A percentile compares a stretch with the other conserved stretches of the same genome.
Conservation (phyloP, 2,888 invertebrate genomes). For the Trissoscelio sp. region DNA sequence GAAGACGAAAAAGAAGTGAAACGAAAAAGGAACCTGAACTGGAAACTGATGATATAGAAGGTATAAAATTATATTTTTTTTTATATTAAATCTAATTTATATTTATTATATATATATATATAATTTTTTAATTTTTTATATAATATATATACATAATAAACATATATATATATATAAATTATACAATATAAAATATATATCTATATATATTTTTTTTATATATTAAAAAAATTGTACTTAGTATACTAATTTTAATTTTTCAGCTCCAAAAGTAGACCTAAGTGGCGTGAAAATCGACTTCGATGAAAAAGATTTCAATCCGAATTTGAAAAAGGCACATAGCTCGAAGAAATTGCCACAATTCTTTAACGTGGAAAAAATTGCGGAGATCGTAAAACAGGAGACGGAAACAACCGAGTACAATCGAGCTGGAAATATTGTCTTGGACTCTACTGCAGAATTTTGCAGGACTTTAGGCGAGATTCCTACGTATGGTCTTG, state of each 20-base stretch:
- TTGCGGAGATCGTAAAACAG: conserved; percentile 86
- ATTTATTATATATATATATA: neutral
- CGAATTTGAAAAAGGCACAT: conserved; percentile 88
- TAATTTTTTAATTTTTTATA: neutral
- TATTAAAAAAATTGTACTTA: neutral
- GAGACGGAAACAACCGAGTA: conserved; percentile 74
- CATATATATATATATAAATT: no score
- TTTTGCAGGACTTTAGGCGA: conserved; percentile 98
- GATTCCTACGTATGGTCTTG: conserved; percentile 96
- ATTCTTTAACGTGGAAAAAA: conserved; percentile 85
- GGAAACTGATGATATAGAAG: conserved; percentile 86
- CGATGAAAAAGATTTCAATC: conserved; percentile 88
- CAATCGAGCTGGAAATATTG: conserved; percentile 86
- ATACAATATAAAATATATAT: no score
- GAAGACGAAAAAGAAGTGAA: conserved; percentile 83
- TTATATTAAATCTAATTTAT: conserved; percentile 7
- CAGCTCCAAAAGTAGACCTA: conserved; percentile 78
- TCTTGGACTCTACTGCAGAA: conserved; percentile 97
- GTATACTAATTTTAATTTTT: conserved; percentile 39
- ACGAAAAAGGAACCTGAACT: conserved; percentile 84
- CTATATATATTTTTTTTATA: no score
- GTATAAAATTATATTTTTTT: no score
- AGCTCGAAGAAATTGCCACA: no score
- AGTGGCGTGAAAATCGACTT: conserved; percentile 87
- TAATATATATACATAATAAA: no score